These are phyloP conservation scores for Lepidiolamprologus cunningtoni DNA, from an alignment of 2,113 vertebrate species.

Conservation along the genomic window DNA sequence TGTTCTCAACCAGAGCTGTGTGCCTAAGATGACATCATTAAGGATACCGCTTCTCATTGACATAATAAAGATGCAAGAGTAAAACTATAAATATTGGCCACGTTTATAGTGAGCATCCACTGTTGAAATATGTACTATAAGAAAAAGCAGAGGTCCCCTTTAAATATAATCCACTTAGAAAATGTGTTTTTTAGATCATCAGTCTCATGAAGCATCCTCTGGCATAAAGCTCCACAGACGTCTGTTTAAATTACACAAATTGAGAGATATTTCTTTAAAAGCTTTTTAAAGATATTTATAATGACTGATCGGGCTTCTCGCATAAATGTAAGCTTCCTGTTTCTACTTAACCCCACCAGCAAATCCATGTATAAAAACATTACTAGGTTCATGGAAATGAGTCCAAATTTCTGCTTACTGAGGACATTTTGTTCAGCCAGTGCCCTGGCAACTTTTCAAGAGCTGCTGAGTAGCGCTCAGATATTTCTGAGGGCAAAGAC, in stretches of 20 bases:
- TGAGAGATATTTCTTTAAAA: background rate
- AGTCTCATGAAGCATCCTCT: background rate
- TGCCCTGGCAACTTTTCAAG: background rate
- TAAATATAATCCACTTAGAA: background rate
- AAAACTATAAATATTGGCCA: background rate
- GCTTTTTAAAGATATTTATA: background rate
- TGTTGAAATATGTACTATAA: background rate
- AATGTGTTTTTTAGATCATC: background rate
- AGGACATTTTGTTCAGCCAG: background rate
- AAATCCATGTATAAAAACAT: background rate
- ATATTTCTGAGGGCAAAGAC: background rate
- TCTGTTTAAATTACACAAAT: background rate
- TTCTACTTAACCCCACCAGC: background rate
- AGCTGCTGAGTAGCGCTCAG: background rate
- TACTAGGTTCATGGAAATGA: background rate
- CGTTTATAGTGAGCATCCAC: background rate
- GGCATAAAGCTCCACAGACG: background rate
- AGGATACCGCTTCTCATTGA: fast-evolving
- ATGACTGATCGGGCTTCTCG: background rate
- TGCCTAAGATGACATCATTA: background rate
- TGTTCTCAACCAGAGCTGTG: background rate
- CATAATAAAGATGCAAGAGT: background rate
- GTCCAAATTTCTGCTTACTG: background rate
- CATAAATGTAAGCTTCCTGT: background rate
- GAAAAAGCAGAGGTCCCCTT: background rate